Percentiles rank a stretch among this genome's conserved stretches.
phyloP scores from a whole-genome alignment of 2,888 invertebrate species.

The Apamea sordens region DNA sequence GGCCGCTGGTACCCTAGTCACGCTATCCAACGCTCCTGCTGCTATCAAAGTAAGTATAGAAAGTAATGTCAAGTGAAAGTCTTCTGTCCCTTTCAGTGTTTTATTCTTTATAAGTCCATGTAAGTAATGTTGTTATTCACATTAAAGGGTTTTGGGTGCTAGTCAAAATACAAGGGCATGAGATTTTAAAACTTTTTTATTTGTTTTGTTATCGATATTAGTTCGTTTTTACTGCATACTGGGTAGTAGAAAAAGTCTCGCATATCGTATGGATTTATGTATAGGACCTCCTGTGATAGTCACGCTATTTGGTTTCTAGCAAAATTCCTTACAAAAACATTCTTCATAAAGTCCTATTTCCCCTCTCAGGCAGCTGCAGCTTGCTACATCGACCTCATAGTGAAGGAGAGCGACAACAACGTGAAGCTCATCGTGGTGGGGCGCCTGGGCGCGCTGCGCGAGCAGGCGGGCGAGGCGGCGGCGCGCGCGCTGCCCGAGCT shows the following conservation, averaged over 20 bases:
- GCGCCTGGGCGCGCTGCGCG: constrained; percentile 96
- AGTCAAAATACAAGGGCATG: background rate
- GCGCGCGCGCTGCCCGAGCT: constrained; percentile 95
- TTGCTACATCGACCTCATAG: constrained; percentile 99
- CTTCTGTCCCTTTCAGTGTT: background rate
- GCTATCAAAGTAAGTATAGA: constrained; percentile 94
- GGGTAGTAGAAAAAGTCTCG: background rate
- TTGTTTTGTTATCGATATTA: background rate
- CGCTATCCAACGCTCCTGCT: constrained; percentile 98
- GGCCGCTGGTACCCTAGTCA: constrained; percentile 99
- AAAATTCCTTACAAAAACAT: too few relatives aligned
- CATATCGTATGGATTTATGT: background rate
- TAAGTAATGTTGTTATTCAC: background rate
- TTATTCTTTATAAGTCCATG: background rate
- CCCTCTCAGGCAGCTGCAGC: constrained; percentile 94
- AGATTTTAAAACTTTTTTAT: background rate
- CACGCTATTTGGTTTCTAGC: too few relatives aligned
- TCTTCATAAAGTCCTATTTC: too few relatives aligned
- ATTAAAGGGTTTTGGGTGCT: background rate
- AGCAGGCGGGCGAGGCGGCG: constrained; percentile 96
- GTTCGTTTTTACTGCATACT: background rate
- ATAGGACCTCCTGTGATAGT: background rate
- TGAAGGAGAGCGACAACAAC: constrained; percentile 99
- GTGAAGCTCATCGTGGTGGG: constrained; percentile 99
- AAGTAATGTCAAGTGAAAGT: background rate